Evolutionary conservation across 1,140 invertebrate species (phyloP).

Genomic region (Colletes latitarsis): DNA sequence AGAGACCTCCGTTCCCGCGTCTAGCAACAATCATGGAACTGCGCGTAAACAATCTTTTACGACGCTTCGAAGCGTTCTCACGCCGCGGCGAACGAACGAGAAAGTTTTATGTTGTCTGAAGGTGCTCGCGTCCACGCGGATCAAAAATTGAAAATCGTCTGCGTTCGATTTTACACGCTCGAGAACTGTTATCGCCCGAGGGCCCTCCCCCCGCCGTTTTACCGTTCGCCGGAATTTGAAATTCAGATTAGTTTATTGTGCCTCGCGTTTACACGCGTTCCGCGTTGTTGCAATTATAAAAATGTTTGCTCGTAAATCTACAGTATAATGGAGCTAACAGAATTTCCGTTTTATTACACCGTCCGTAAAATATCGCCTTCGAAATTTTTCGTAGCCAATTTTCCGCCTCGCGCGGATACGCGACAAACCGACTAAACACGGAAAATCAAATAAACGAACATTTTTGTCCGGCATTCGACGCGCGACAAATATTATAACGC

Average conservation of each 20-base stretch:
- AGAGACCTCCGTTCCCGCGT: too few relatives aligned
- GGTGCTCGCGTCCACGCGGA: too few relatives aligned
- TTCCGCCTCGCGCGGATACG: neutral
- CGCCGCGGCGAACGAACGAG: too few relatives aligned
- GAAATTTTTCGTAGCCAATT: slow-evolving; percentile 37
- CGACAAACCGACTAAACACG: slow-evolving; percentile 20
- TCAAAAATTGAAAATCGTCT: slow-evolving; percentile 6
- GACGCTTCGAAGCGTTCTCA: too few relatives aligned
- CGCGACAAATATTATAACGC: slow-evolving; percentile 20
- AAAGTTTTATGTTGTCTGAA: too few relatives aligned
- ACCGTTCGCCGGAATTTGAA: slow-evolving; percentile 42
- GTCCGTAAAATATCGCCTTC: slow-evolving; percentile 45
- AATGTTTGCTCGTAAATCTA: slow-evolving; percentile 61
- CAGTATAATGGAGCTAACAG: slow-evolving; percentile 45
- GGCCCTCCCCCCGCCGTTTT: neutral
- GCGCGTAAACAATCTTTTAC: too few relatives aligned
- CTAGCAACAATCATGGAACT: too few relatives aligned
- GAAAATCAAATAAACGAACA: slow-evolving; percentile 38
- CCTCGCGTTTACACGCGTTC: slow-evolving; percentile 22
- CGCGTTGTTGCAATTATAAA: slow-evolving; percentile 52
- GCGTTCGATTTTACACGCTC: neutral
- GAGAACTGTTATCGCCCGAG: slow-evolving; percentile 2
- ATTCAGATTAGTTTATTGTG: slow-evolving; percentile 52
- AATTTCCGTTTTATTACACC: slow-evolving; percentile 61
- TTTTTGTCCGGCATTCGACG: neutral